A percentile compares a stretch with the other conserved stretches of the same genome.
Conservation (phyloP, 2,797 vertebrate species). For the Muscicapa comitata region DNA sequence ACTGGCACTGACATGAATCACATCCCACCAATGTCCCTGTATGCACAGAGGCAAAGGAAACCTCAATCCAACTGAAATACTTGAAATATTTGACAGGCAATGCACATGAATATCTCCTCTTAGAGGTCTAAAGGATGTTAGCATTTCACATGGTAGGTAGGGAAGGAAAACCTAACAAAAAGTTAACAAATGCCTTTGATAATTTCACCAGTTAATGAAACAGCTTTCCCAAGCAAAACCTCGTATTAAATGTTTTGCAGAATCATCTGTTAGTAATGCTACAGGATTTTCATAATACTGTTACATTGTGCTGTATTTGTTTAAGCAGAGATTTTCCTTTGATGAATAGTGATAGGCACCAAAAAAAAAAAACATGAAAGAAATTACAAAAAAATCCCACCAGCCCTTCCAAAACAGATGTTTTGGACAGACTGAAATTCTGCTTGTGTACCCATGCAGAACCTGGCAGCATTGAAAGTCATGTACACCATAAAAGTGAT, state of each 20-base stretch:
- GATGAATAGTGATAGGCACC: not conserved
- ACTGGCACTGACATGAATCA: not conserved
- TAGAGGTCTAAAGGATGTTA: not conserved
- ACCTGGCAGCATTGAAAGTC: not conserved
- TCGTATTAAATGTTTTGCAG: not conserved
- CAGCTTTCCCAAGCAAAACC: not conserved
- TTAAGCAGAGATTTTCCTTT: not conserved
- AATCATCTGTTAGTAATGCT: not conserved
- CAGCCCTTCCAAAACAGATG: not conserved
- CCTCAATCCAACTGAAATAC: not conserved
- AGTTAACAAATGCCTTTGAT: rapidly evolving
- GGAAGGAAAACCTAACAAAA: not conserved
- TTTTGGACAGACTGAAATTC: not conserved
- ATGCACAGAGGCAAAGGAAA: not conserved
- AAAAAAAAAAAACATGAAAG: not conserved
- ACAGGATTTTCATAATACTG: not conserved
- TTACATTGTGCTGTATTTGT: not conserved
- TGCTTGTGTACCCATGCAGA: not conserved
- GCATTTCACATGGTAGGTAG: not conserved
- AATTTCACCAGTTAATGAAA: not conserved
- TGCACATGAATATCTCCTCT: not conserved
- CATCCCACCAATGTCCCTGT: not conserved
- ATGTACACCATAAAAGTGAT: not conserved
- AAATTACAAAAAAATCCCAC: not conserved
- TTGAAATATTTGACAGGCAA: not conserved